These are phyloP conservation scores for Calephelis virginiensis DNA, from an alignment of 1,140 invertebrate genomes.

Conservation along the genomic window DNA sequence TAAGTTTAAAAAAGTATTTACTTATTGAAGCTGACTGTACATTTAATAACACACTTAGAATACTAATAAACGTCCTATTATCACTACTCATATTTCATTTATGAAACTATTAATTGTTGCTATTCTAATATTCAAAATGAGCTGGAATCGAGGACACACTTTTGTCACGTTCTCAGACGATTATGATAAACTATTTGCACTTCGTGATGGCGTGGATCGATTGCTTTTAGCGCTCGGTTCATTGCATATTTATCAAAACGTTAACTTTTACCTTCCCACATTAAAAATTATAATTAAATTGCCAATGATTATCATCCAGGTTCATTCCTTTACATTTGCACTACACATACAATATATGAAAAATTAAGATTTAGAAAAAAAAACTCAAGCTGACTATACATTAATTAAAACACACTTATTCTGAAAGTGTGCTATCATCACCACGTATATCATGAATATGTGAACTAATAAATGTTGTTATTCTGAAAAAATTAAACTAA, in stretches of 20 bases:
- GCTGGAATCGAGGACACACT: constrained; percentile 19
- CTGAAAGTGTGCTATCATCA: background rate
- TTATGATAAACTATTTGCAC: constrained; percentile 37
- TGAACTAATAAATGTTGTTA: background rate
- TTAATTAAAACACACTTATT: background rate
- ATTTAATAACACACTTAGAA: background rate
- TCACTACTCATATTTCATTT: background rate
- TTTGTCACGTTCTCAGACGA: constrained; percentile 25
- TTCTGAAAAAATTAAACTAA: background rate
- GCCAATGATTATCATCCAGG: no score
- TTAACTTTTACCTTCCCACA: no score
- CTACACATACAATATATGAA: no score
- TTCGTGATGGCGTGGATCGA: constrained; percentile 35
- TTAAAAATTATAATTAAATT: no score
- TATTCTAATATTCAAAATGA: background rate
- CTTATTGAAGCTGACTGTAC: background rate
- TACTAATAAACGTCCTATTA: background rate
- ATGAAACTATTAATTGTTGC: background rate
- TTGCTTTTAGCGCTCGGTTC: constrained; percentile 31
- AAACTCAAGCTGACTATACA: background rate
- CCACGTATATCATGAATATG: background rate
- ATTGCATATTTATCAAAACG: constrained; percentile 39
- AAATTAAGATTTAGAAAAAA: background rate
- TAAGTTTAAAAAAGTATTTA: no score
- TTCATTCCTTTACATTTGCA: no score